Evolutionary conservation across 35 echinoderm and acorn worm genomes (phyloP).

Genomic region (Acanthaster planci): DNA sequence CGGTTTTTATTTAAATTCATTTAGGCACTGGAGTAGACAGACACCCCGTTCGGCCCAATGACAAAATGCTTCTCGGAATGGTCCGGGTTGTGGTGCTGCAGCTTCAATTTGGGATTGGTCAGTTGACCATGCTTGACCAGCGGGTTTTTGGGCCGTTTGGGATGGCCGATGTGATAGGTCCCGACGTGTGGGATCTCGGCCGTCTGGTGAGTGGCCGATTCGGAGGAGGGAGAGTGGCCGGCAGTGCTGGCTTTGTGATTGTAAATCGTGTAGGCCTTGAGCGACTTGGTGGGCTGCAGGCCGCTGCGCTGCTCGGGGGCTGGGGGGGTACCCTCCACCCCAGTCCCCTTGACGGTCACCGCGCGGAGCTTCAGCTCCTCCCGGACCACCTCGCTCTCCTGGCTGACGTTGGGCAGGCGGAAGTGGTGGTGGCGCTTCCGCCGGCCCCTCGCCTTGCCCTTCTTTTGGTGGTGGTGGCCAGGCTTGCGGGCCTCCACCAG

Average conservation of each 20-base stretch:
- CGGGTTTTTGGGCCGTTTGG: constrained; percentile 19
- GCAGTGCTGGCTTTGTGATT: constrained; percentile 10
- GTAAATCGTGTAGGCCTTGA: constrained; percentile 31
- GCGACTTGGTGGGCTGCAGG: constrained; percentile 18
- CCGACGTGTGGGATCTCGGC: constrained; percentile 28
- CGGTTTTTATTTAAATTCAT: too few species aligned
- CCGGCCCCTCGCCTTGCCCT: background rate
- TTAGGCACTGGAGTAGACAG: constrained; percentile 38
- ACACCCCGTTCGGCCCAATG: constrained; percentile 35
- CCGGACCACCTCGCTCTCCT: constrained; percentile 30
- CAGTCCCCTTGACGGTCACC: constrained; percentile 33
- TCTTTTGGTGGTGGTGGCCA: background rate
- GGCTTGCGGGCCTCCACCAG: background rate
- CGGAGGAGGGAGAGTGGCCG: background rate
- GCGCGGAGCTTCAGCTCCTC: constrained; percentile 53
- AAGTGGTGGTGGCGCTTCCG: constrained; percentile 31
- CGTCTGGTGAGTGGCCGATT: background rate
- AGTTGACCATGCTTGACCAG: background rate
- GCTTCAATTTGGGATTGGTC: constrained; percentile 44
- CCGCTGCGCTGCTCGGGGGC: background rate
- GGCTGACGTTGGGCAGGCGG: constrained; percentile 47
- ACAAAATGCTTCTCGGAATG: background rate
- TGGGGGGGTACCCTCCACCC: background rate
- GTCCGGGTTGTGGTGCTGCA: constrained; percentile 40
- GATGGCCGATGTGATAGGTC: constrained; percentile 43